Percentiles rank a stretch among this genome's conserved stretches.
These are phyloP conservation scores for Acrossocheilus fasciatus DNA, from an alignment of 2,797 vertebrate genomes.

Conservation along the genomic window DNA sequence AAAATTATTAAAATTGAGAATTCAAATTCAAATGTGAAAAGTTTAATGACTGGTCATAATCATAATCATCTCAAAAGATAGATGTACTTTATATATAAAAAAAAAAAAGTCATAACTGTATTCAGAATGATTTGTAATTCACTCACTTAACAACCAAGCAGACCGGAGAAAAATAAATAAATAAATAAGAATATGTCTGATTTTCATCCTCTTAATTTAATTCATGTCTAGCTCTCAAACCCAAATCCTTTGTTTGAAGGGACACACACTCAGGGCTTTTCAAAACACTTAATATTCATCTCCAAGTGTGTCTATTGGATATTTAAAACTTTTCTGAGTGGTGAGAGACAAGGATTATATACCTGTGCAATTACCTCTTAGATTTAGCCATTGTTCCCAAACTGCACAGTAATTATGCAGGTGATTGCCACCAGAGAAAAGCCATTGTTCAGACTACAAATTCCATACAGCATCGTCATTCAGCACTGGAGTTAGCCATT, in stretches of 20 bases:
- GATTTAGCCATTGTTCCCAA: conserved; percentile 55
- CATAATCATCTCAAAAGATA: neutral
- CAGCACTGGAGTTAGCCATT: conserved; percentile 20
- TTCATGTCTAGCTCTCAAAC: conserved; percentile 23
- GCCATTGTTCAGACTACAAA: conserved; percentile 47
- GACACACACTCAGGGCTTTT: conserved; percentile 39
- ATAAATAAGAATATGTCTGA: neutral
- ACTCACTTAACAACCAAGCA: neutral
- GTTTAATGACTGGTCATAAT: neutral
- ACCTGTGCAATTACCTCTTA: conserved; percentile 56
- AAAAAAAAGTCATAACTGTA: neutral
- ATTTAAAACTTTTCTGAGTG: conserved; percentile 46
- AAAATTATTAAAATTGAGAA: neutral
- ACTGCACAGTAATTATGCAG: conserved; percentile 55
- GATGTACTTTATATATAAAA: neutral
- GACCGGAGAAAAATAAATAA: neutral
- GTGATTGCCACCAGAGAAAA: conserved; percentile 49
- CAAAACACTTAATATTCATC: conserved; percentile 49
- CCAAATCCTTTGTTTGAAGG: conserved; percentile 43
- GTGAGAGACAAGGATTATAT: conserved; percentile 46
- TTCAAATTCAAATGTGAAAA: neutral
- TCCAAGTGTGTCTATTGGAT: conserved; percentile 31
- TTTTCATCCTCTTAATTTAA: conserved; percentile 7
- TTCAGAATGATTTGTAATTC: neutral
- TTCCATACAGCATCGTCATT: neutral